Percentiles rank a stretch among this genome's conserved stretches.
phyloP scores from a whole-genome alignment of 2,113 vertebrate genomes.

The Xerus inauris region DNA sequence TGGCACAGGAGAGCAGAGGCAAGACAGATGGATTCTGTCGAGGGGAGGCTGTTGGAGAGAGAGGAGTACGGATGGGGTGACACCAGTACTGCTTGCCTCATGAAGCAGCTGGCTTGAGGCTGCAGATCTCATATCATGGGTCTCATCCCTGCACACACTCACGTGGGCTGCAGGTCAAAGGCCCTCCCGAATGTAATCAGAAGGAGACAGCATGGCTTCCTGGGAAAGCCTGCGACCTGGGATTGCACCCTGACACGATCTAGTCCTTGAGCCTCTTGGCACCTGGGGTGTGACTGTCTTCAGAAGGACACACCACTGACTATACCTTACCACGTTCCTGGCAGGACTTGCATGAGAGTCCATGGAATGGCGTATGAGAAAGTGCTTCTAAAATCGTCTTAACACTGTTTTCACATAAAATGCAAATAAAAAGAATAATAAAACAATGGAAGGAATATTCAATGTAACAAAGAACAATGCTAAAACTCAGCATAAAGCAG shows the following conservation, averaged over 20 bases:
- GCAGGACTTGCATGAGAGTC: not conserved
- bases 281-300: not conserved
- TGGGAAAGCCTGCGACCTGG: not conserved
- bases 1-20: conserved; percentile 7
- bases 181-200: not conserved
- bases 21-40: conserved; percentile 23
- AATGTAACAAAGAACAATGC: not conserved
- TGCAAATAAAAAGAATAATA: not conserved
- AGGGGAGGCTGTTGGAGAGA: not conserved
- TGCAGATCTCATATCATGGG: fast-evolving
- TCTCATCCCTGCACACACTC: not conserved
- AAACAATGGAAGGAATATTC: not conserved
- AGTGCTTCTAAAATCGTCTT: not conserved
- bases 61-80: not conserved
- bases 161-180: fast-evolving
- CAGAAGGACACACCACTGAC: fast-evolving
- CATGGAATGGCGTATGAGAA: not conserved
- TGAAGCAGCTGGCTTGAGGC: fast-evolving
- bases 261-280: not conserved
- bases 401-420: not conserved
- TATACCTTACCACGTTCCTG: not conserved
- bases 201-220: not conserved
- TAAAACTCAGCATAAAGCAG: not conserved
- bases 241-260: no score
- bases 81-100: not conserved